Evolutionary conservation across 1,140 invertebrate genomes (phyloP).

Genomic region (Apis cerana): DNA sequence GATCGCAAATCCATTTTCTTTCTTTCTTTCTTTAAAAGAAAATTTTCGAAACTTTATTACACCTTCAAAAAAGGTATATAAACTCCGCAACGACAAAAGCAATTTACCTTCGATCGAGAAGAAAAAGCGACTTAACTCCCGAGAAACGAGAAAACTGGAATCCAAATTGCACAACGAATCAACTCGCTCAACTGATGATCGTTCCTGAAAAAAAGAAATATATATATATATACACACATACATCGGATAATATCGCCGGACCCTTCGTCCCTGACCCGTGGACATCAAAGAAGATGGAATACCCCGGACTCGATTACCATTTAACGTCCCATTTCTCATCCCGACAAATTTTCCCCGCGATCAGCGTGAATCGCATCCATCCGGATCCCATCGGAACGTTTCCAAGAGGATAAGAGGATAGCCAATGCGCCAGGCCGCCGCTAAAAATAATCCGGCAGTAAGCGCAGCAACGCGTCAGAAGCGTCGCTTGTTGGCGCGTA

Average conservation of each 20-base stretch:
- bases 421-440: constrained; percentile 6
- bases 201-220: neutral
- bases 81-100: neutral
- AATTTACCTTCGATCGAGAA: neutral
- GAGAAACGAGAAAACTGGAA: neutral
- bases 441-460: constrained; percentile 72
- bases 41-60: no score
- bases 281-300: no score
- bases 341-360: neutral
- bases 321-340: neutral
- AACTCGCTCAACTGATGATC: neutral
- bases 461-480: constrained; percentile 17
- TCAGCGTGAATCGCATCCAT: neutral
- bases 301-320: neutral
- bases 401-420: constrained; percentile 4
- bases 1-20: no score
- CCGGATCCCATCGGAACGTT: neutral
- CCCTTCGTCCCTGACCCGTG: neutral
- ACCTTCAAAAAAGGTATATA: no score
- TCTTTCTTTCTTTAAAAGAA: no score
- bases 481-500: no score
- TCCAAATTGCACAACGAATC: neutral
- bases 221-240: no score
- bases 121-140: neutral
- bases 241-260: neutral